These are phyloP conservation scores for Pachyuromys duprasi DNA, from an alignment of 2,797 vertebrate genomes.

Conservation along the genomic window DNA sequence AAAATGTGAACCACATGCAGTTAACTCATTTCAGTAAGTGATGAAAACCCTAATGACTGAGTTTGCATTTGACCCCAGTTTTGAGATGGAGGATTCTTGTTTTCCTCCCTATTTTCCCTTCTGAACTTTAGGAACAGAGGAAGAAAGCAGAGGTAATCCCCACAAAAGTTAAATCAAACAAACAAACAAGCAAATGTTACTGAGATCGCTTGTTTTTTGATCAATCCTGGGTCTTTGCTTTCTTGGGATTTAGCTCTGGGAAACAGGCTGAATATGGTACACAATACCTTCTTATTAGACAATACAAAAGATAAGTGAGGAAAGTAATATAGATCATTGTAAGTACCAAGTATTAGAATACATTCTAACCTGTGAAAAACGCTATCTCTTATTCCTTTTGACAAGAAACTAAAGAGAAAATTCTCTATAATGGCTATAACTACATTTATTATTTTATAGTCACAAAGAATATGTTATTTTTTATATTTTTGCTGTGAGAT, in stretches of 20 bases:
- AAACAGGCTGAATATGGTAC: constrained; percentile 67
- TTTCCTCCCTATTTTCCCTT: neutral
- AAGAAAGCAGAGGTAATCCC: neutral
- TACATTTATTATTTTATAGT: constrained; percentile 72
- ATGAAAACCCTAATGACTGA: neutral
- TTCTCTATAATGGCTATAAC: constrained; percentile 68
- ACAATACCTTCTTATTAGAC: constrained; percentile 45
- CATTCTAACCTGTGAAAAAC: constrained; percentile 64
- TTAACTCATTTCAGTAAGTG: neutral
- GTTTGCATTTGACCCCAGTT: neutral
- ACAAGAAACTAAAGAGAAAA: constrained; percentile 64
- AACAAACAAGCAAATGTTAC: neutral
- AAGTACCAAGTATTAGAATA: constrained; percentile 73
- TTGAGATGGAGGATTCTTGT: neutral
- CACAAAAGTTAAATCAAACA: neutral
- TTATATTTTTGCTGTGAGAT: constrained; percentile 47
- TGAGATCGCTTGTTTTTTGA: neutral
- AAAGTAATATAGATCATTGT: constrained; percentile 73
- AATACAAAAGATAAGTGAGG: constrained; percentile 75
- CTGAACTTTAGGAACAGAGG: neutral
- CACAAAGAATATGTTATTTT: constrained; percentile 17
- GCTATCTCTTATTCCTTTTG: constrained; percentile 57
- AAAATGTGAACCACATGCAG: neutral
- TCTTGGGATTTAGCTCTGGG: constrained; percentile 66
- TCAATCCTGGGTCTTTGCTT: constrained; percentile 29